A percentile compares a stretch with the other conserved stretches of the same genome.
These are phyloP conservation scores for Polypterus bichir DNA, from an alignment of 2,113 vertebrate species.

Conservation along the genomic window DNA sequence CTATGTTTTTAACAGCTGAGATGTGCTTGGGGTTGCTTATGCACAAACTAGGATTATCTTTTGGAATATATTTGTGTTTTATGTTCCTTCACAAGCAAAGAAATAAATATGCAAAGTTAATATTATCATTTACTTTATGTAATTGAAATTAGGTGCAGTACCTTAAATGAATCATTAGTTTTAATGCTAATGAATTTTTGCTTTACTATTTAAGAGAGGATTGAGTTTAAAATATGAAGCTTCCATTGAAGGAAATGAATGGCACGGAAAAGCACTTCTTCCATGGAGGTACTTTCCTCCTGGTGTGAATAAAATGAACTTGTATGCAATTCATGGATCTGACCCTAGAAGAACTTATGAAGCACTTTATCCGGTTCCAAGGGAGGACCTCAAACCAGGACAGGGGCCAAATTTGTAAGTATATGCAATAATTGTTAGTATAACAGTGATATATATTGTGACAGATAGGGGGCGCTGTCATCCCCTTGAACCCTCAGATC, in stretches of 20 bases:
- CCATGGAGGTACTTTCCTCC: conserved; percentile 49
- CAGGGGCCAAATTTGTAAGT: conserved; percentile 52
- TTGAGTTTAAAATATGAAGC: conserved; percentile 43
- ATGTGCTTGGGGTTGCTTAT: too few species aligned
- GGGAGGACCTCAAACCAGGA: conserved; percentile 30
- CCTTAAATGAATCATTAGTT: too few species aligned
- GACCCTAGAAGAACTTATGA: conserved; percentile 40
- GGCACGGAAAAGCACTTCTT: conserved; percentile 41
- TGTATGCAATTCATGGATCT: conserved; percentile 49
- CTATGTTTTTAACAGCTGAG: too few species aligned
- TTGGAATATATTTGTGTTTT: too few species aligned
- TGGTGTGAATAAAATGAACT: conserved; percentile 56
- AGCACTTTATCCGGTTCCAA: conserved; percentile 44
- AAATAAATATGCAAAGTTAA: too few species aligned
- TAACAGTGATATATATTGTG: too few species aligned
- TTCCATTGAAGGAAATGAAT: conserved; percentile 30
- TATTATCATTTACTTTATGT: too few species aligned
- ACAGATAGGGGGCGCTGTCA: too few species aligned
- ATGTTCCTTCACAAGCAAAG: too few species aligned
- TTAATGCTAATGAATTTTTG: conserved; percentile 9
- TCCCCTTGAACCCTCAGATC: too few species aligned
- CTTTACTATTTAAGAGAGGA: conserved; percentile 43
- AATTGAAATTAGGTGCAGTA: too few species aligned
- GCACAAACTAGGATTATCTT: too few species aligned
- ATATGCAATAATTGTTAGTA: conserved; percentile 5